Percentiles rank a stretch among this genome's conserved stretches.
Conservation (phyloP, 2,888 invertebrate species). For the Eupithecia tripunctaria region DNA sequence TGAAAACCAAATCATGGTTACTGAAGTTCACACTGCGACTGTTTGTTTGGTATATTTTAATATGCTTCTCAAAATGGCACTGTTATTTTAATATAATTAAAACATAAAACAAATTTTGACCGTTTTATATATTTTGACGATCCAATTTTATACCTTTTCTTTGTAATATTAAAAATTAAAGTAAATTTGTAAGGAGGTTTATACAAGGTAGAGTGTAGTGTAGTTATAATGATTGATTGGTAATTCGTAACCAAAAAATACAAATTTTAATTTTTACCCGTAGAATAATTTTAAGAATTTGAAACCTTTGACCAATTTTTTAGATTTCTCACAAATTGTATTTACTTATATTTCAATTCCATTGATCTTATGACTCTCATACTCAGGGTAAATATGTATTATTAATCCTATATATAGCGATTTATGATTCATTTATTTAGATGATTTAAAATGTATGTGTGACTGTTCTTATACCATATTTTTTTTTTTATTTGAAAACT, state of each 20-base stretch:
- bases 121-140: slow-evolving; percentile 39
- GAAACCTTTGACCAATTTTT: slow-evolving; percentile 74
- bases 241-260: slow-evolving; percentile 62
- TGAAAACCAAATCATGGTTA: slow-evolving; percentile 76
- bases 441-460: slow-evolving; percentile 56
- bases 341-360: slow-evolving; percentile 56
- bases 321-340: slow-evolving; percentile 66
- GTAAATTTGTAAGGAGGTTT: slow-evolving; percentile 82
- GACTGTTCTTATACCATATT: slow-evolving; percentile 65
- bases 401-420: slow-evolving; percentile 66
- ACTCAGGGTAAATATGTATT: slow-evolving; percentile 79
- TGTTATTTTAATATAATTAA: slow-evolving; percentile 44
- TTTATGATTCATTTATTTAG: slow-evolving; percentile 66
- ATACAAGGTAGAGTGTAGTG: slow-evolving; percentile 84
- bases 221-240: slow-evolving; percentile 74
- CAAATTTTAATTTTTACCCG: slow-evolving; percentile 62
- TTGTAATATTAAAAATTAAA: slow-evolving; percentile 57
- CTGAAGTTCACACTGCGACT: slow-evolving; percentile 29
- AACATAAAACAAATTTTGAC: slow-evolving; percentile 46
- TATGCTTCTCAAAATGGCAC: slow-evolving; percentile 40
- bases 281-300: slow-evolving; percentile 75
- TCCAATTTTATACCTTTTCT: slow-evolving; percentile 49
- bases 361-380: slow-evolving; percentile 81
- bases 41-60: slow-evolving; percentile 33
- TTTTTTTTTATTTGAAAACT: slow-evolving; percentile 47